A percentile compares a stretch with the other conserved stretches of the same genome.
These are phyloP conservation scores for Luidia sarsii DNA, from an alignment of 53 echinoderm and acorn worm species.

Conservation along the genomic window DNA sequence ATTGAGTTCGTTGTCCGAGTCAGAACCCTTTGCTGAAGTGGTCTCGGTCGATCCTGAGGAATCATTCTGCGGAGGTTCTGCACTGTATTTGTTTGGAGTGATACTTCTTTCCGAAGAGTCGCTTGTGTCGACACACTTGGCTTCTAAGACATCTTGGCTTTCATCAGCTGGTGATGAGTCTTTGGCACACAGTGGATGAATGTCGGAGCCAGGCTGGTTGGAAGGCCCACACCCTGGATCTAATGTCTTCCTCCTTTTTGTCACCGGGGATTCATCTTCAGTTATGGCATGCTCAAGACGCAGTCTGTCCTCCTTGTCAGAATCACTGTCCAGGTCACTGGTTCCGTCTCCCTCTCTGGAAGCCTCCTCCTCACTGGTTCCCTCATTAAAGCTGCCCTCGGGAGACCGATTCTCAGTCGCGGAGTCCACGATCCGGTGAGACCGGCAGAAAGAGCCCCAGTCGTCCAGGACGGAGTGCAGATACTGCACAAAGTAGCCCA, in stretches of 20 bases:
- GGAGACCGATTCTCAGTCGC: not conserved
- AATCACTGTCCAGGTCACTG: too few species aligned
- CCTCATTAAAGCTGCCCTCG: not conserved
- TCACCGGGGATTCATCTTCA: not conserved
- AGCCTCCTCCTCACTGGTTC: not conserved
- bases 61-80: too few species aligned
- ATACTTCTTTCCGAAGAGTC: too few species aligned
- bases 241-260: slow-evolving; percentile 1
- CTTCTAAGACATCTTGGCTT: not conserved
- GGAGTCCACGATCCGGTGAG: not conserved
- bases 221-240: not conserved
- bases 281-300: too few species aligned
- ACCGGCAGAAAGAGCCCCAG: slow-evolving; percentile 57
- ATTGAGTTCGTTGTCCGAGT: too few species aligned
- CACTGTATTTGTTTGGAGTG: too few species aligned
- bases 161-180: not conserved
- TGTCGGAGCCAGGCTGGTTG: not conserved
- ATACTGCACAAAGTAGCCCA: slow-evolving; percentile 77
- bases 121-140: too few species aligned
- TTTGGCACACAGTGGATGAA: too few species aligned
- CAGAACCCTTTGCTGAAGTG: too few species aligned
- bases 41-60: too few species aligned
- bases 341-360: too few species aligned
- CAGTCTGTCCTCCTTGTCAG: not conserved
- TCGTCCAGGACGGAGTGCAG: slow-evolving; percentile 56